phyloP scores from a whole-genome alignment of 2,888 invertebrate genomes.

The Athalia rosae region DNA sequence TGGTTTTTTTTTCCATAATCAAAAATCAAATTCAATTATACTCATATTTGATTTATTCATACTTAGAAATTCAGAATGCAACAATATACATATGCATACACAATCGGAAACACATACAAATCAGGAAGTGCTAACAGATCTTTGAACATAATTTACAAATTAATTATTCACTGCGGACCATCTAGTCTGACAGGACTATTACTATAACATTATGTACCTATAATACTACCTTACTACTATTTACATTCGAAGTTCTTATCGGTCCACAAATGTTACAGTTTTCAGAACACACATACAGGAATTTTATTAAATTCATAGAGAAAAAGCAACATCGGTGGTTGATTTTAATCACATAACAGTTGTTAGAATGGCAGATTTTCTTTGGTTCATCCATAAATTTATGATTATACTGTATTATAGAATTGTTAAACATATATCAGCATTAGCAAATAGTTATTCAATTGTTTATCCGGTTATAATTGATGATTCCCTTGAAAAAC shows the following conservation, averaged over 20 bases:
- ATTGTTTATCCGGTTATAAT: slow-evolving; percentile 1
- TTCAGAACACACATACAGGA: background rate
- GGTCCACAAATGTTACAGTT: slow-evolving; percentile 18
- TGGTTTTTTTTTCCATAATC: background rate
- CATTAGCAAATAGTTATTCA: background rate
- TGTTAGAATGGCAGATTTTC: slow-evolving; percentile 7
- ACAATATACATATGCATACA: slow-evolving; percentile 41
- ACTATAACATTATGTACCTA: background rate
- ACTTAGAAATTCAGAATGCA: slow-evolving; percentile 41
- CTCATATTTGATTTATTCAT: slow-evolving; percentile 42
- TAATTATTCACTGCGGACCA: slow-evolving; percentile 23
- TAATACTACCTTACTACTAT: slow-evolving; percentile 6
- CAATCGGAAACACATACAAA: slow-evolving; percentile 33
- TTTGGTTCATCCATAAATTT: slow-evolving; percentile 20
- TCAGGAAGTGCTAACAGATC: slow-evolving; percentile 29
- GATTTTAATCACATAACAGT: background rate
- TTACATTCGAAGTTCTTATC: slow-evolving; percentile 36
- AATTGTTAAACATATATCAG: background rate
- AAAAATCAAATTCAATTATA: slow-evolving; percentile 3
- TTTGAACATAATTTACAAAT: slow-evolving; percentile 38
- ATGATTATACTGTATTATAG: slow-evolving; percentile 8
- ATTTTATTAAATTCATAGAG: slow-evolving; percentile 9
- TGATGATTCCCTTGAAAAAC: slow-evolving; percentile 9
- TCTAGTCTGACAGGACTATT: slow-evolving; percentile 10
- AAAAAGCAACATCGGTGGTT: background rate